Conservation (phyloP, 2,113 vertebrate species). For the Gasterosteus nipponicus region DNA sequence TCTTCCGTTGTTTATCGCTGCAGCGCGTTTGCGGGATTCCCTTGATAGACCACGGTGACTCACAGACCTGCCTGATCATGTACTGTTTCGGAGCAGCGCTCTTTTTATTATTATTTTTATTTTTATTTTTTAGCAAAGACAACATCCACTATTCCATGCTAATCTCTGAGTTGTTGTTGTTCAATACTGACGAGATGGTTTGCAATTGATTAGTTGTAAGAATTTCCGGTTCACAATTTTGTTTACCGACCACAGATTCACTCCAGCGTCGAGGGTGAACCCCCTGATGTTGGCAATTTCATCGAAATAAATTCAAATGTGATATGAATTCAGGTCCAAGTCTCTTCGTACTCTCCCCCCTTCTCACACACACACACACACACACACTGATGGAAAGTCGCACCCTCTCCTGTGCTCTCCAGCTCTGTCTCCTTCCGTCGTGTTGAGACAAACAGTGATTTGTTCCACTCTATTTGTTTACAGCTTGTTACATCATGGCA, state of each 20-base stretch:
- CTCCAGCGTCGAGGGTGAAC: neutral
- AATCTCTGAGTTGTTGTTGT: neutral
- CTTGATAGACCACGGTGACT: conserved; percentile 59
- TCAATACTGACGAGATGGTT: neutral
- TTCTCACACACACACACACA: neutral
- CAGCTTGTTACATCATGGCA: conserved; percentile 63
- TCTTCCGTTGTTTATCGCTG: conserved; percentile 70
- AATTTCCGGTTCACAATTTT: neutral
- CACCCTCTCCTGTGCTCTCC: conserved; percentile 43
- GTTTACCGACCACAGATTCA: neutral
- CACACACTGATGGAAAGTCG: conserved; percentile 31
- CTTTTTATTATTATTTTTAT: too few relatives aligned
- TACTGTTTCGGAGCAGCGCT: conserved; percentile 38
- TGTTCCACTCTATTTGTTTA: conserved; percentile 67
- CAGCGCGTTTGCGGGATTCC: conserved; percentile 43
- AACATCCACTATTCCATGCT: conserved; percentile 37
- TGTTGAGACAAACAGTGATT: conserved; percentile 42
- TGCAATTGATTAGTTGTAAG: neutral
- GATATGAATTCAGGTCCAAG: neutral
- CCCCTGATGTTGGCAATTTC: neutral
- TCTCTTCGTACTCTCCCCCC: neutral
- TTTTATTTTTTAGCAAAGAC: conserved; percentile 1
- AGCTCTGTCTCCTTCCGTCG: conserved; percentile 22
- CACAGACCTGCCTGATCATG: conserved; percentile 73
- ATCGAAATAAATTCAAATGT: neutral